These are phyloP conservation scores for Lingula anatina DNA, from an alignment of 2,888 invertebrate species.

Conservation along the genomic window DNA sequence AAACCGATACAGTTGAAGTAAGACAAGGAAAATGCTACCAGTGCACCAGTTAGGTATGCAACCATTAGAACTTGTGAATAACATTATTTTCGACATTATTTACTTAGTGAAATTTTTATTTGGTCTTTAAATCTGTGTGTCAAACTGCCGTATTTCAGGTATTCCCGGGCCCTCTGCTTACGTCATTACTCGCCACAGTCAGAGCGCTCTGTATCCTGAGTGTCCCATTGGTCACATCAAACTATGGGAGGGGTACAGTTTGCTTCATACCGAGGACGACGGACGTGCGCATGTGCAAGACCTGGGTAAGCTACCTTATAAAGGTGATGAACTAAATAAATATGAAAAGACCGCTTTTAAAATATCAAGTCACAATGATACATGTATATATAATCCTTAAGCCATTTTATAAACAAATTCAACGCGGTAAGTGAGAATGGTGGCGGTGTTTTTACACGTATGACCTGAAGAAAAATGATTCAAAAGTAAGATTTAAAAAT, in stretches of 20 bases:
- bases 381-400: no score
- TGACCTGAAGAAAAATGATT: no score
- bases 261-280: constrained; percentile 91
- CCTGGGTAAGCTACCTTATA: constrained; percentile 68
- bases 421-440: no score
- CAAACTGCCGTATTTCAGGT: no score
- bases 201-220: constrained; percentile 68
- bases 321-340: no score
- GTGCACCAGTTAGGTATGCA: background rate
- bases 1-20: background rate
- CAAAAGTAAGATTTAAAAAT: no score
- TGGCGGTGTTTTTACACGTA: no score
- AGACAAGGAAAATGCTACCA: background rate
- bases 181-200: constrained; percentile 85
- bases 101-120: no score
- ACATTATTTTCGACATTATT: background rate
- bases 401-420: no score
- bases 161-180: constrained; percentile 42
- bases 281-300: constrained; percentile 94
- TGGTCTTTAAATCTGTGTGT: constrained; percentile 44
- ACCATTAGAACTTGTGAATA: background rate
- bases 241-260: constrained; percentile 92
- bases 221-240: constrained; percentile 79
- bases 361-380: no score
- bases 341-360: no score